Percentiles rank a stretch among this genome's conserved stretches.
Evolutionary conservation across 1,140 invertebrate species (phyloP).

Genomic region (Drosophila willistoni): DNA sequence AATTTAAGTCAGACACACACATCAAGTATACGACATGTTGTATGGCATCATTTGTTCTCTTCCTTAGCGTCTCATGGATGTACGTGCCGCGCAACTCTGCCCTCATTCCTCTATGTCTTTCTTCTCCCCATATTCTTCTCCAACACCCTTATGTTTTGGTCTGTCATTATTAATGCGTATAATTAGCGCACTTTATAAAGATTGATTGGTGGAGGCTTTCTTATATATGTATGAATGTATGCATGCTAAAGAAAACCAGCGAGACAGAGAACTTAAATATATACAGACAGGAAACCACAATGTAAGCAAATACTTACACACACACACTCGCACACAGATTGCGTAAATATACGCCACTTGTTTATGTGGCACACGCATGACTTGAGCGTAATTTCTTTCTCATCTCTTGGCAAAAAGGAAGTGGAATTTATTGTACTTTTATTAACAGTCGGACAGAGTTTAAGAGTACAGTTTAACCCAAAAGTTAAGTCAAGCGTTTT

Average conservation of each 20-base stretch:
- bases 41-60: slow-evolving; percentile 19
- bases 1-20: not conserved
- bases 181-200: slow-evolving; percentile 77
- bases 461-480: slow-evolving; percentile 17
- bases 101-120: not conserved
- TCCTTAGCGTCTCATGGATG: not conserved
- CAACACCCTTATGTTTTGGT: slow-evolving; percentile 29
- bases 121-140: not conserved
- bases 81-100: slow-evolving; percentile 41
- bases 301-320: slow-evolving; percentile 45
- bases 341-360: slow-evolving; percentile 55
- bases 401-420: slow-evolving; percentile 45
- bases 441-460: slow-evolving; percentile 44
- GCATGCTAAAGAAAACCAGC: slow-evolving; percentile 29
- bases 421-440: slow-evolving; percentile 64
- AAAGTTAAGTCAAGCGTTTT: slow-evolving; percentile 22
- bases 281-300: slow-evolving; percentile 48
- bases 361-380: slow-evolving; percentile 76
- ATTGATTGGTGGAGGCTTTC: slow-evolving; percentile 65
- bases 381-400: slow-evolving; percentile 65
- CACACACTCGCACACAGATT: slow-evolving; percentile 23
- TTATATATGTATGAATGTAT: slow-evolving; percentile 9
- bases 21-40: slow-evolving; percentile 23
- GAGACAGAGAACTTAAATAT: slow-evolving; percentile 29
- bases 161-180: slow-evolving; percentile 77